Conservation (phyloP, 1,140 invertebrate genomes). For the Epicauta chinensis region DNA sequence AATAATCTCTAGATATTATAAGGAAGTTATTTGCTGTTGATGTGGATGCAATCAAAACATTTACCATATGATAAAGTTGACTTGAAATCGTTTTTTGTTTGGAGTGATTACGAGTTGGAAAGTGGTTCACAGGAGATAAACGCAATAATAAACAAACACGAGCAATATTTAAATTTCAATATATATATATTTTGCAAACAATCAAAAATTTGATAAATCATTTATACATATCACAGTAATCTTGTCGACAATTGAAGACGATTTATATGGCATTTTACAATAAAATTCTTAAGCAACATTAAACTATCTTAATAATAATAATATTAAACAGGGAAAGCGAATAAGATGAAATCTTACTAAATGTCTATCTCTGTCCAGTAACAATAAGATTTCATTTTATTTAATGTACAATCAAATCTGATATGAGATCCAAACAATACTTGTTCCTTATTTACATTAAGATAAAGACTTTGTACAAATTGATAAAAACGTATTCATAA, state of each 20-base stretch:
- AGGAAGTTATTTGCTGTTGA: neutral
- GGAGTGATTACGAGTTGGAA: neutral
- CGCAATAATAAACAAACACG: neutral
- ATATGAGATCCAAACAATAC: conserved; percentile 14
- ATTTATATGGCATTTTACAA: conserved; percentile 6
- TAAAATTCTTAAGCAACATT: conserved; percentile 6
- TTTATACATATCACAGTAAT: conserved; percentile 14
- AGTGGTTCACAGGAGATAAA: neutral
- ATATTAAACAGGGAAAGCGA: conserved; percentile 2
- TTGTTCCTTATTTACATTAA: neutral
- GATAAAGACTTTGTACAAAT: conserved; percentile 3
- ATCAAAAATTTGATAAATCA: conserved; percentile 14
- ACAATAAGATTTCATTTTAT: conserved; percentile 12
- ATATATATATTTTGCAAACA: conserved; percentile 12
- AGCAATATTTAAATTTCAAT: conserved; percentile 10
- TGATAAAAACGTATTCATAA: conserved; percentile 2
- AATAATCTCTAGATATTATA: neutral
- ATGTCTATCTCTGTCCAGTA: neutral
- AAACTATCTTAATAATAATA: neutral
- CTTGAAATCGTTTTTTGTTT: neutral
- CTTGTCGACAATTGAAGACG: conserved; percentile 4
- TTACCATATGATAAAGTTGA: neutral
- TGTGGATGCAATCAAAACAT: neutral
- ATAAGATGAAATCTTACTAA: conserved; percentile 4
- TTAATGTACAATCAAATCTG: conserved; percentile 2